Base-by-base conservation (phyloP, 2,113 vertebrate genomes). In the Apodemus speciosus region DNA sequence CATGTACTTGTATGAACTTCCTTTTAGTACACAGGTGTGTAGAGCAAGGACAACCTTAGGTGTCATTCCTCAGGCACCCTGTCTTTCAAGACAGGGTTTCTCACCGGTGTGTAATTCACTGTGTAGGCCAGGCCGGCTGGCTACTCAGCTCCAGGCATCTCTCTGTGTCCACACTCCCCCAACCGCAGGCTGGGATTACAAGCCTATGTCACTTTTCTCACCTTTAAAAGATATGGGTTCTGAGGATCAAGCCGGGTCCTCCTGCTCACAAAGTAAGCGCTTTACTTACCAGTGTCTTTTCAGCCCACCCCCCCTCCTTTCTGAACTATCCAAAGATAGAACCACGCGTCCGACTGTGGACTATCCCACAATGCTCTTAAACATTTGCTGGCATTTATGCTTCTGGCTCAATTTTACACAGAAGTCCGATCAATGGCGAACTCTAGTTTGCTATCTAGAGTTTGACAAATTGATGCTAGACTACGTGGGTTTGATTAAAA, bases 371-470 rank as follows among this genome's bases (percentile, higher is more conserved):
- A 83, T 88, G 62, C 49, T 23, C 73, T 92, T 71, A 86, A 93
- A 84, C 64, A 46, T 88, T 87, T 73, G 40, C 43, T 92, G 90
- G 60, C 58, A 73, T 86, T 88, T 92, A 85, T 68, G 46, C 71
- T 77, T 73, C 68, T 56, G 58, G 89, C 51, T 95, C 87, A 64
- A 14, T 92, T 94, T 93, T 91, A 88, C 25, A 2, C 53, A 80
- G 68, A 93, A 86, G 90, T 90, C 46, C 73, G 32, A 81, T 86
- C 73, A 84, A 49, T 7, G 73, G 86, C 62, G 56, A 77, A 95
- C 88, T 77, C 92, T 62, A 85, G 40, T 83, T 91, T 92, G 79
- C 51, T 81, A 64, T 35, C 62, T 90, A 83, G 93, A 95, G 90
- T 85, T 88, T 84, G 90, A 89, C 35, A 25, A 66, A 53, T 88